Percentiles rank a stretch among this genome's conserved stretches.
These are phyloP conservation scores for Sclerodermus sp. DNA, from an alignment of 2,888 invertebrate species.

Conservation along the genomic window DNA sequence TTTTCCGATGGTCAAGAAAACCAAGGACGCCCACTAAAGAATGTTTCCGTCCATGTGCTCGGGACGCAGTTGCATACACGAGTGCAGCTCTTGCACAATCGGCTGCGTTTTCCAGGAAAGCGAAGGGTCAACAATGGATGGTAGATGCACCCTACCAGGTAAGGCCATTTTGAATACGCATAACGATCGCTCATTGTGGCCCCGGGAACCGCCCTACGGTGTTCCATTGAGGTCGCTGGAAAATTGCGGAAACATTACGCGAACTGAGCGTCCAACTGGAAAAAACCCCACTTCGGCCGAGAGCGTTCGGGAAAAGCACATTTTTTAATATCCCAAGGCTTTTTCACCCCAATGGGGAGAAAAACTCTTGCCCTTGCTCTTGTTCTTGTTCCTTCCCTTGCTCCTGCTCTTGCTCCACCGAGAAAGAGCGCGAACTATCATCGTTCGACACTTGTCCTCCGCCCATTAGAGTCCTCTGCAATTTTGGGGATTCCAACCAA, in stretches of 20 bases:
- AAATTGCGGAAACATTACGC: slow-evolving; percentile 52
- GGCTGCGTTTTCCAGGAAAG: slow-evolving; percentile 44
- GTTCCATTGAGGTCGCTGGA: slow-evolving; percentile 33
- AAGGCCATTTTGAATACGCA: slow-evolving; percentile 55
- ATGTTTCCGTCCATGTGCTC: too few relatives aligned
- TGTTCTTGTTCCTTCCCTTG: too few relatives aligned
- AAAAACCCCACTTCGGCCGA: neutral
- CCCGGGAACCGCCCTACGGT: slow-evolving; percentile 26
- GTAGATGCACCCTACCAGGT: slow-evolving; percentile 45
- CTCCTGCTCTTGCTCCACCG: too few relatives aligned
- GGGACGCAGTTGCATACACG: too few relatives aligned
- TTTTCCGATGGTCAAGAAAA: neutral
- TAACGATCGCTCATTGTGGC: slow-evolving; percentile 53
- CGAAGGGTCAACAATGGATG: slow-evolving; percentile 43
- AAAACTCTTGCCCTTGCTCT: neutral
- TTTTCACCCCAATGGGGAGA: neutral
- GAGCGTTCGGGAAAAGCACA: neutral
- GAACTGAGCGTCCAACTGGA: slow-evolving; percentile 25
- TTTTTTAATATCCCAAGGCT: neutral
- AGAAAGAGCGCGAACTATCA: too few relatives aligned
- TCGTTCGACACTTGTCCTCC: too few relatives aligned
- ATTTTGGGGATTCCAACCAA: too few relatives aligned
- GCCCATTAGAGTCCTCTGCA: too few relatives aligned
- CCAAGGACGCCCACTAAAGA: too few relatives aligned
- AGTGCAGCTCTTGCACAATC: slow-evolving; percentile 36